These are phyloP conservation scores for Hoplodrina blanda DNA, from an alignment of 2,888 invertebrate genomes.

Conservation along the genomic window DNA sequence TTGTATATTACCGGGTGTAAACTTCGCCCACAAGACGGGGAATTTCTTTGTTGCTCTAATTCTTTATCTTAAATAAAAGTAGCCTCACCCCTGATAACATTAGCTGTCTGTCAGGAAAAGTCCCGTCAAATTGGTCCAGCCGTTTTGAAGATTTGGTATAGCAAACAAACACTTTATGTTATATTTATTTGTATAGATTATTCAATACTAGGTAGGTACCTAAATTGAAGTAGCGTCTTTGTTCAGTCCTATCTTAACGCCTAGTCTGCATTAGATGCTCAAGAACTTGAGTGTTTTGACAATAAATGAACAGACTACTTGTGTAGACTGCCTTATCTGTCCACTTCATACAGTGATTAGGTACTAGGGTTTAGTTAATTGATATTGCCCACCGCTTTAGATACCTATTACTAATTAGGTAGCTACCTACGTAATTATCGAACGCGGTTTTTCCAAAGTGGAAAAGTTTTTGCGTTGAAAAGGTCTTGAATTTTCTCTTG, in stretches of 20 bases:
- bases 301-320: slow-evolving; percentile 18
- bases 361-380: slow-evolving; percentile 30
- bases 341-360: slow-evolving; percentile 32
- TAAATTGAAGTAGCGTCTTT: slow-evolving; percentile 10
- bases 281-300: slow-evolving; percentile 44
- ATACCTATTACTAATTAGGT: slow-evolving; percentile 10
- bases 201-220: too few relatives aligned
- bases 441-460: background rate
- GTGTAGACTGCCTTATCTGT: slow-evolving; percentile 13
- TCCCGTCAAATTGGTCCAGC: too few relatives aligned
- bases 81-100: too few relatives aligned
- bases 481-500: background rate
- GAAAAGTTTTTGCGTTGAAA: background rate
- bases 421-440: background rate
- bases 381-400: background rate
- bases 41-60: too few relatives aligned
- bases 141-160: too few relatives aligned
- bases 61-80: too few relatives aligned
- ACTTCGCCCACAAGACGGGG: too few relatives aligned
- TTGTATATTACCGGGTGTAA: too few relatives aligned
- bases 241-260: slow-evolving; percentile 15
- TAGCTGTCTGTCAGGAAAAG: too few relatives aligned
- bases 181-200: too few relatives aligned
- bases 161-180: too few relatives aligned
- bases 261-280: slow-evolving; percentile 39